These are phyloP conservation scores for Agriopis aurantiaria DNA, from an alignment of 2,888 invertebrate species.

Conservation along the genomic window DNA sequence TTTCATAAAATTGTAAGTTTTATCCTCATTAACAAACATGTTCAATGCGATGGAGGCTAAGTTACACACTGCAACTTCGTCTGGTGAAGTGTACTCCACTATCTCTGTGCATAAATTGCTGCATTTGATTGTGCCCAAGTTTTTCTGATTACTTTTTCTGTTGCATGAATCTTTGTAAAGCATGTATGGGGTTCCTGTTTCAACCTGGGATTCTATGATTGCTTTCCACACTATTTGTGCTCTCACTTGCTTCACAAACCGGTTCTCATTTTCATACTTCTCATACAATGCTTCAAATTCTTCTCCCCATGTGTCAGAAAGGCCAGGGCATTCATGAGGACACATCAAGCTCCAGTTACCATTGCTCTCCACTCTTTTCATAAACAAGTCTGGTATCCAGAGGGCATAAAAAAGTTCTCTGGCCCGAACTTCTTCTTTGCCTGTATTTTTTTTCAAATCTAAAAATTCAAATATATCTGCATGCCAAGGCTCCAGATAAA, in stretches of 20 bases:
- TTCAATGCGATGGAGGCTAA: constrained; percentile 98
- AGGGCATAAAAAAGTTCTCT: constrained; percentile 98
- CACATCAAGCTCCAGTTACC: constrained; percentile 98
- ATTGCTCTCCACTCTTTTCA: constrained; percentile 96
- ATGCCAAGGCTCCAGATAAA: constrained; percentile 99
- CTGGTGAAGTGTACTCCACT: constrained; percentile 95
- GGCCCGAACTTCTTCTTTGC: constrained; percentile 97
- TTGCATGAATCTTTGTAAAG: constrained; percentile 98
- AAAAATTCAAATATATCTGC: constrained; percentile 98
- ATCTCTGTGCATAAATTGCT: constrained; percentile 99
- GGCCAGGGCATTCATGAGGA: constrained; percentile 96
- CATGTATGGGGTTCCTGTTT: constrained; percentile 99
- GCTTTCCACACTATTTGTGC: constrained; percentile 98
- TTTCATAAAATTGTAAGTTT: constrained; percentile 94
- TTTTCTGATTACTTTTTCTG: constrained; percentile 98
- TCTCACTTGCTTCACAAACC: constrained; percentile 89
- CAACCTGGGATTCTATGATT: constrained; percentile 97
- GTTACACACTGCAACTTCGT: constrained; percentile 99
- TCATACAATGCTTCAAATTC: constrained; percentile 96
- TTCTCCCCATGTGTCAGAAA: constrained; percentile 97
- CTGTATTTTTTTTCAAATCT: constrained; percentile 97
- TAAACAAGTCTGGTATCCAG: constrained; percentile 99
- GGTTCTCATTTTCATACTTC: constrained; percentile 93
- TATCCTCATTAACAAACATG: constrained; percentile 94
- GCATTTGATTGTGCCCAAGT: constrained; percentile 99